Evolutionary conservation across 2,888 invertebrate genomes (phyloP), one percentile per base, ranked within the genome.

Genomic region (Dysmachus trigonus): DNA sequence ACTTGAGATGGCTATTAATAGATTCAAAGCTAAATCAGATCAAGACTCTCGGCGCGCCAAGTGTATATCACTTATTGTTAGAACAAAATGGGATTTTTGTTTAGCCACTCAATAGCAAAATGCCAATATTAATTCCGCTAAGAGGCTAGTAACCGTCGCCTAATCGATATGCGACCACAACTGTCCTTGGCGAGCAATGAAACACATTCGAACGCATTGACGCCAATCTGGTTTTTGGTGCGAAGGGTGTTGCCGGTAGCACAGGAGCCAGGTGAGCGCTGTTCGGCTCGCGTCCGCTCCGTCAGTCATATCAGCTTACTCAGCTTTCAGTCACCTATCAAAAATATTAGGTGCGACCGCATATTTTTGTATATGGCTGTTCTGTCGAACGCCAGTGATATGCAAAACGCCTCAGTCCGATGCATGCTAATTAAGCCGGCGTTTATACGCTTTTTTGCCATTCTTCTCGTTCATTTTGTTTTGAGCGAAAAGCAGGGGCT

Each of bases 271-370:
- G n/a, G n/a, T 47, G 8, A n/a, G 27, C 18, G 22, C 30, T 47
- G 27, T 53, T 51, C 47, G 35, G 47, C 53, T 53, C 35, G 51
- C 38, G 81, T 77, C n/a, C 31, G 27, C 31, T 79, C 27, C 33
- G 73, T 73, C 35, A 33, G 31, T 33, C 73, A 18, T 73, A 33
- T 73, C 6, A 33, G 13, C n/a, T 73, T n/a, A 33, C n/a, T 33
- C 47, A 51, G 8, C 81, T 51, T 30, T 81, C 53, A 33, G 33
- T 53, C 76, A 53, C 27, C 81, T 53, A 62, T 81, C 53, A 62
- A 81, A 81, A 81, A 35, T 81, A 53, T 81, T 53, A 81, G 81
- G 81, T 35, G 81, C 53, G 81, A 81, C 81, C 33, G 22, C 81
- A 81, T 81, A 31, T 33, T 81, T 81, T 53, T 31, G 51, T 13